Evolutionary conservation across 2,888 invertebrate species (phyloP).

Genomic region (Eurytoma californica): DNA sequence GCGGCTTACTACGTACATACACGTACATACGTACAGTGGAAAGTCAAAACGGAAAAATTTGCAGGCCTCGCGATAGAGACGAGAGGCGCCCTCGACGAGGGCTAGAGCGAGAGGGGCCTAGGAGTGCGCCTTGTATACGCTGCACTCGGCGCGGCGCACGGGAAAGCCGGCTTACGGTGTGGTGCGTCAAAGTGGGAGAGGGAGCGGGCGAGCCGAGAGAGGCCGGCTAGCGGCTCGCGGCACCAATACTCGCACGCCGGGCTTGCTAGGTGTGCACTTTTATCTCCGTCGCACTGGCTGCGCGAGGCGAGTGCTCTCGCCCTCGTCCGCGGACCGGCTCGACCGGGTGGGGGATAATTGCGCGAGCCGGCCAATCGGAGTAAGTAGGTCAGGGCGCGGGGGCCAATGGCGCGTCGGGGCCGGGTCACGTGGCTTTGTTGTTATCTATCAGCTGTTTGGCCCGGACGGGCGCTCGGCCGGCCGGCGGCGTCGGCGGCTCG

Average conservation of each 20-base stretch:
- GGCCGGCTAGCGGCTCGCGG: conserved; percentile 7
- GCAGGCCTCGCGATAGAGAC: conserved; percentile 36
- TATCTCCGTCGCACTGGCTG: neutral
- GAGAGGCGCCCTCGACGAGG: conserved; percentile 10
- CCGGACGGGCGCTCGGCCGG: conserved; percentile 70
- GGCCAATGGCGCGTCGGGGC: conserved; percentile 74
- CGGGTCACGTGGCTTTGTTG: conserved; percentile 82
- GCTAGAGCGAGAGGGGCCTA: neutral
- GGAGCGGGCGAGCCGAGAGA: neutral
- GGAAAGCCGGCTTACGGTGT: neutral
- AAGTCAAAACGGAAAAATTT: conserved; percentile 30
- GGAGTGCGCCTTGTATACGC: neutral
- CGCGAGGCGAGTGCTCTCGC: neutral
- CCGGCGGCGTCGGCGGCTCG: conserved; percentile 67
- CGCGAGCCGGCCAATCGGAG: conserved; percentile 38
- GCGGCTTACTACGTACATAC: neutral
- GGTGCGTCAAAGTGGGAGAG: neutral
- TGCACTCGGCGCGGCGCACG: neutral
- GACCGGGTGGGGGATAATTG: conserved; percentile 1
- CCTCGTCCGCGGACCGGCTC: conserved; percentile 1
- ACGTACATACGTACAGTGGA: neutral
- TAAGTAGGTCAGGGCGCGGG: conserved; percentile 56
- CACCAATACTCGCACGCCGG: neutral
- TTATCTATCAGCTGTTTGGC: conserved; percentile 81
- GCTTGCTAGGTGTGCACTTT: neutral